Conservation (phyloP, 2,797 vertebrate species). For the Pteropus rufus region DNA sequence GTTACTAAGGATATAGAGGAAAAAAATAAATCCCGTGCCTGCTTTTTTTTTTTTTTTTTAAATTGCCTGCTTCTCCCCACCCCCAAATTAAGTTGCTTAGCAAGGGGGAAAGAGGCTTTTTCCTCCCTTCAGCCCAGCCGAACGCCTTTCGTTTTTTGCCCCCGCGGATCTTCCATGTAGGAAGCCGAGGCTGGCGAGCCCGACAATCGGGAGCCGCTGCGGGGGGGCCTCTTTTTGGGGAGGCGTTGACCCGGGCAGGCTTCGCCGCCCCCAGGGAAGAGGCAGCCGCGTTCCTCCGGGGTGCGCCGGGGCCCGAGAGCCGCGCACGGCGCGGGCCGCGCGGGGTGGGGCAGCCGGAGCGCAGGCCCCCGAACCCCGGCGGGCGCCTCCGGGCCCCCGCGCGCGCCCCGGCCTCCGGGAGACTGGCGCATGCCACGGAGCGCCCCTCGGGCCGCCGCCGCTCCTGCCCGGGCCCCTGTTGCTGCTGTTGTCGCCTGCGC, state of each 20-base stretch:
- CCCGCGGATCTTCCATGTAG: slow-evolving; percentile 69
- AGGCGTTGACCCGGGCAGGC: slow-evolving; percentile 56
- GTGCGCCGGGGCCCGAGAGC: slow-evolving; percentile 70
- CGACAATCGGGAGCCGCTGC: slow-evolving; percentile 63
- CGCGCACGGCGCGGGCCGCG: slow-evolving; percentile 66
- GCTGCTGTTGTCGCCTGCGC: slow-evolving; percentile 85
- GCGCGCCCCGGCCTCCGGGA: slow-evolving; percentile 79
- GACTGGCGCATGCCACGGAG: slow-evolving; percentile 94
- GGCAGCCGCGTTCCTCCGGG: slow-evolving; percentile 63
- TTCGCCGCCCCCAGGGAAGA: slow-evolving; percentile 61
- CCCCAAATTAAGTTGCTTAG: slow-evolving; percentile 78
- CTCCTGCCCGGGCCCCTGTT: slow-evolving; percentile 78
- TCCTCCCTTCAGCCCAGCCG: slow-evolving; percentile 25
- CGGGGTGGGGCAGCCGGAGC: slow-evolving; percentile 75
- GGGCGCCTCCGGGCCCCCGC: slow-evolving; percentile 69
- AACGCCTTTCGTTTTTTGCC: slow-evolving; percentile 42
- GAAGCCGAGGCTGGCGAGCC: slow-evolving; percentile 75
- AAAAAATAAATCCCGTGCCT: slow-evolving; percentile 75
- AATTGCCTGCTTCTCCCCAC: slow-evolving; percentile 56
- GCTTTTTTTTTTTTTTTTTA: slow-evolving; percentile 44
- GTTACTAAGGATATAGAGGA: slow-evolving; percentile 78
- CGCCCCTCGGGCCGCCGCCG: slow-evolving; percentile 72
- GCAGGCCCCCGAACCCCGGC: slow-evolving; percentile 69
- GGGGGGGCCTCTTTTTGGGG: slow-evolving; percentile 56
- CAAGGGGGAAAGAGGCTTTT: slow-evolving; percentile 70